These are phyloP conservation scores for Cyclophora albipunctata DNA, from an alignment of 2,888 invertebrate species.

Conservation along the genomic window DNA sequence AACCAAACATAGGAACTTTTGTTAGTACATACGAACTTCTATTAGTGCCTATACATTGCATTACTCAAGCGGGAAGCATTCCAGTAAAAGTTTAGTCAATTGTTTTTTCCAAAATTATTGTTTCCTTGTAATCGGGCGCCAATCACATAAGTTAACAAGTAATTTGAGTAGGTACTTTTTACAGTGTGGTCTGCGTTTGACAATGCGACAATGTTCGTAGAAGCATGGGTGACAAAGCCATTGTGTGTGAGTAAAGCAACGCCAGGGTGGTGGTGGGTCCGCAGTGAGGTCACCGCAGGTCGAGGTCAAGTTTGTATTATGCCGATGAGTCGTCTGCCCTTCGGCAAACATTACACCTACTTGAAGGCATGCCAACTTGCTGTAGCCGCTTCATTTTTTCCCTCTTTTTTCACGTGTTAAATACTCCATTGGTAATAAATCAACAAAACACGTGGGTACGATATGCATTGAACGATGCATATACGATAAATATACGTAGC, in stretches of 20 bases:
- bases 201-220: conserved; percentile 35
- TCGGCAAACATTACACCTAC: conserved; percentile 11
- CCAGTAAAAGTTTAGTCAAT: too few species aligned
- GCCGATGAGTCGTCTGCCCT: conserved; percentile 25
- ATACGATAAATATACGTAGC: too few species aligned
- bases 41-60: too few species aligned
- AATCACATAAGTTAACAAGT: conserved; percentile 3
- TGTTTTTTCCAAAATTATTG: background rate
- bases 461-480: too few species aligned
- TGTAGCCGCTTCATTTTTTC: background rate
- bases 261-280: conserved; percentile 41
- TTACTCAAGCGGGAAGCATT: too few species aligned
- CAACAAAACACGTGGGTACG: background rate
- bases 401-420: conserved; percentile 2
- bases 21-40: too few species aligned
- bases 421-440: background rate
- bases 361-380: conserved; percentile 21
- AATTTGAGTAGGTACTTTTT: conserved; percentile 2
- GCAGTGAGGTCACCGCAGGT: conserved; percentile 29
- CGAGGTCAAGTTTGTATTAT: conserved; percentile 34
- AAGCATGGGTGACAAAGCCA: conserved; percentile 57
- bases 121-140: conserved; percentile 15
- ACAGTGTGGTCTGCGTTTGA: conserved; percentile 2
- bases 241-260: conserved; percentile 63
- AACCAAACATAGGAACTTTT: too few species aligned